A percentile compares a stretch with the other conserved stretches of the same genome.
These are phyloP conservation scores for Tarsius wallacei DNA, from an alignment of 2,797 vertebrate species.

Conservation along the genomic window DNA sequence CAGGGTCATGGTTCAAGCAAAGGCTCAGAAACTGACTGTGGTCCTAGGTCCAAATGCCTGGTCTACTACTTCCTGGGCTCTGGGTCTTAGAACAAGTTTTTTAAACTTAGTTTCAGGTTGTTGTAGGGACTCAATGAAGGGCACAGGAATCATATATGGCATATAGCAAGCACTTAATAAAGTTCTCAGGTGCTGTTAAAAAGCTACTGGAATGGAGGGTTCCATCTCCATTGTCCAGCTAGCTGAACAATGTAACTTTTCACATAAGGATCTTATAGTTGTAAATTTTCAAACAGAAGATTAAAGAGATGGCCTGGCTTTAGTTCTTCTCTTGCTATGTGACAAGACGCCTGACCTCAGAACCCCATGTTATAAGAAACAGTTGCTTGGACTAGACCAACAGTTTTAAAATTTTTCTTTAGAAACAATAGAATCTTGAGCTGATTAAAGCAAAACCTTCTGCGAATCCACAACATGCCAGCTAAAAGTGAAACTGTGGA, in stretches of 20 bases:
- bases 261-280: background rate
- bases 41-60: background rate
- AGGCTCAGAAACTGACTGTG: background rate
- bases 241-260: background rate
- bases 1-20: background rate
- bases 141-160: accelerated
- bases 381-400: background rate
- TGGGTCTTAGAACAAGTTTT: slow-evolving; percentile 3
- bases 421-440: background rate
- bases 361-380: background rate
- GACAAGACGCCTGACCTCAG: background rate
- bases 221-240: background rate
- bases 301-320: background rate
- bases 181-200: background rate
- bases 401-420: slow-evolving; percentile 49
- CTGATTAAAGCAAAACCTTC: slow-evolving; percentile 19
- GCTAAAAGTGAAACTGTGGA: slow-evolving; percentile 37
- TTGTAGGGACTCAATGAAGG: background rate
- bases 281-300: background rate
- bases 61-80: background rate
- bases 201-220: background rate
- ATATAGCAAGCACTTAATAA: background rate
- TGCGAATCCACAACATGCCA: background rate
- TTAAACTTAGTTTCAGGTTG: background rate
- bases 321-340: background rate